A percentile compares a stretch with the other conserved stretches of the same genome.
phyloP scores from a whole-genome alignment of 2,113 vertebrate genomes.

The Apus apus region DNA sequence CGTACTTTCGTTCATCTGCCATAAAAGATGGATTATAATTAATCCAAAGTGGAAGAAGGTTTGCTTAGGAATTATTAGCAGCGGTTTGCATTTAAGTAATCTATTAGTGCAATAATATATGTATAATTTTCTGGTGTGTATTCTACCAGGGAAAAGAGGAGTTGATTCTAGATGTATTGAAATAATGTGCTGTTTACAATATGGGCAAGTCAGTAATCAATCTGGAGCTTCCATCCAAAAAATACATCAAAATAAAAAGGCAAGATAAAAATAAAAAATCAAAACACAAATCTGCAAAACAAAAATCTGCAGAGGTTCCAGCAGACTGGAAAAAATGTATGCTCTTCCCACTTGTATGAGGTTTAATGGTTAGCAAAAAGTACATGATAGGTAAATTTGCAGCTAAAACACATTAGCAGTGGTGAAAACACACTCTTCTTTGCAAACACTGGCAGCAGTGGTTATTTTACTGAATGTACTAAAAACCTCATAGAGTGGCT shows the following conservation, averaged over 20 bases:
- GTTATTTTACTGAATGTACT: neutral
- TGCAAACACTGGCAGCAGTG: neutral
- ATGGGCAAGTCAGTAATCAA: neutral
- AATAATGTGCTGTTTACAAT: slow-evolving; percentile 7
- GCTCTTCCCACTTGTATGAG: neutral
- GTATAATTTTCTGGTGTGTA: slow-evolving; percentile 5
- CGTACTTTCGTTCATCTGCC: slow-evolving; percentile 58
- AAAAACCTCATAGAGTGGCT: neutral
- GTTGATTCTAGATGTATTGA: slow-evolving; percentile 47
- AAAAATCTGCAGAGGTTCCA: neutral
- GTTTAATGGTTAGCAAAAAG: neutral
- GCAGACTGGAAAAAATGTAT: neutral
- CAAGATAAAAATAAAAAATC: neutral
- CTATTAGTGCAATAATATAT: slow-evolving; percentile 33
- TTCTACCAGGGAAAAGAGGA: slow-evolving; percentile 5
- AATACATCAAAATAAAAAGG: neutral
- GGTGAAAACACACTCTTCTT: neutral
- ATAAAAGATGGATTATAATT: slow-evolving; percentile 67
- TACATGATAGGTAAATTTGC: neutral
- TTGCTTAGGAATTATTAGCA: slow-evolving; percentile 69
- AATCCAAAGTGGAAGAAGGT: slow-evolving; percentile 51
- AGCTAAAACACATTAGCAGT: neutral
- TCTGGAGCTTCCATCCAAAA: neutral
- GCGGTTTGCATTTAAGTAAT: slow-evolving; percentile 65
- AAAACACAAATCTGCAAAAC: neutral